Base-by-base conservation (phyloP, 1,140 invertebrate species). In the Papilio polyxenes region DNA sequence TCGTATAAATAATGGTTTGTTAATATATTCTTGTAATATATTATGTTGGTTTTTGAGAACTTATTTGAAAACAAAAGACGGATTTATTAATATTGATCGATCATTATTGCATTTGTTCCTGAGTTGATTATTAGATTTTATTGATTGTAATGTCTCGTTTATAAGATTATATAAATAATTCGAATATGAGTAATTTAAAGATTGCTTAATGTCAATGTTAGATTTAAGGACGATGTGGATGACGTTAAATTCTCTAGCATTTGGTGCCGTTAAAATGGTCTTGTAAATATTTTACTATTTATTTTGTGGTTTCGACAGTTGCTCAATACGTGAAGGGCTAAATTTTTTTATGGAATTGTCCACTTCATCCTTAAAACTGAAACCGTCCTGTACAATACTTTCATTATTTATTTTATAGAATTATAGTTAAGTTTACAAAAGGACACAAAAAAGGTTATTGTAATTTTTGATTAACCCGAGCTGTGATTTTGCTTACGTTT, bases 81-180 rank as follows among this genome's bases (percentile, higher is more conserved):
- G 82, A 83, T 89, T 86, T 85, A 84, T 87, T 87, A 87, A 87
- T 87, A 91, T 91, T 92, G 88, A 93, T 91, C 86, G 89, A 94
- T 92, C 92, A 90, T 92, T 93, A 93, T 92, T 94, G 93, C 93
- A 94, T 94, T 94, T 94, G 93, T 94, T 94, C 93, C 93, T 94
- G 93, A 93, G 90, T 92, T 93, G 91, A 92, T 91, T 92, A 89
- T 91, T 94, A 93, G 89, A 93, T 93, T 94, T 93, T 94, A 93
- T 93, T 90, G 83, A 89, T 89, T 85, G 85, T 92, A 92, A 92
- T 90, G 87, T 89, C 83, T 92, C 87, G 87, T 90, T 90, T 90
- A 83, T 93, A 94, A 92, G 92, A 90, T 88, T 89, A 91, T 92
- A 44, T 89, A 87, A 86, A 80, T 86, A 88, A 88, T 90, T 88